Conservation (phyloP, 2,113 vertebrate species). For the Seriola quinqueradiata region DNA sequence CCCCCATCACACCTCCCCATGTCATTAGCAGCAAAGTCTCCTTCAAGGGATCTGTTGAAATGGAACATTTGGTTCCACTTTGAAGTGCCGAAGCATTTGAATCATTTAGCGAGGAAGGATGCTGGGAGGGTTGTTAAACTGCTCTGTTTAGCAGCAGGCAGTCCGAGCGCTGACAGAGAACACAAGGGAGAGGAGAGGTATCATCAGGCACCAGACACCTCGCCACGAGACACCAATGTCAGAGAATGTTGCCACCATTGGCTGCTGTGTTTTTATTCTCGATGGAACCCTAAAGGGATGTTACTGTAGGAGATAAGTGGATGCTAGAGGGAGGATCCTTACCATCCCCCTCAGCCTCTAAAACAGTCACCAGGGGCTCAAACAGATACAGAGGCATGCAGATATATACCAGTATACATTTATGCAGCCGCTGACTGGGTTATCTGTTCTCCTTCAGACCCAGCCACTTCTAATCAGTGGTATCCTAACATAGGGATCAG, state of each 20-base stretch:
- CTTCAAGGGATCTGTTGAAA: constrained; percentile 78
- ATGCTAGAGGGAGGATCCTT: background rate
- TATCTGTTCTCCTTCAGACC: background rate
- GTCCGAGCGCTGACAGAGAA: constrained; percentile 54
- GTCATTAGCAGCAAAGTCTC: constrained; percentile 75
- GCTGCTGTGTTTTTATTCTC: constrained; percentile 56
- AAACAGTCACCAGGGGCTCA: constrained; percentile 2
- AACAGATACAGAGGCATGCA: background rate
- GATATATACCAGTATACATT: background rate
- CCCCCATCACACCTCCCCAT: constrained; percentile 58
- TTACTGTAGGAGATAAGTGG: constrained; percentile 35
- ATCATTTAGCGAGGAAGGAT: constrained; percentile 79
- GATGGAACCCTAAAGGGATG: constrained; percentile 32
- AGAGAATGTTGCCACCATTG: constrained; percentile 10
- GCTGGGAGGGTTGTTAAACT: constrained; percentile 77
- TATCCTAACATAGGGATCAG: too few relatives aligned
- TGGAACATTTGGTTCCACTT: constrained; percentile 81
- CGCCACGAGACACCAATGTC: constrained; percentile 12
- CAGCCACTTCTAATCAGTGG: background rate
- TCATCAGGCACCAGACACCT: constrained; percentile 45
- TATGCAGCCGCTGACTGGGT: background rate
- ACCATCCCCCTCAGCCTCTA: background rate
- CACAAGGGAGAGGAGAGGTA: constrained; percentile 61
- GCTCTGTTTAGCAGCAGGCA: constrained; percentile 80
- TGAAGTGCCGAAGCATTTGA: constrained; percentile 79